Evolutionary conservation across 2,888 invertebrate genomes (phyloP).

Genomic region (Micropterix aruncella): DNA sequence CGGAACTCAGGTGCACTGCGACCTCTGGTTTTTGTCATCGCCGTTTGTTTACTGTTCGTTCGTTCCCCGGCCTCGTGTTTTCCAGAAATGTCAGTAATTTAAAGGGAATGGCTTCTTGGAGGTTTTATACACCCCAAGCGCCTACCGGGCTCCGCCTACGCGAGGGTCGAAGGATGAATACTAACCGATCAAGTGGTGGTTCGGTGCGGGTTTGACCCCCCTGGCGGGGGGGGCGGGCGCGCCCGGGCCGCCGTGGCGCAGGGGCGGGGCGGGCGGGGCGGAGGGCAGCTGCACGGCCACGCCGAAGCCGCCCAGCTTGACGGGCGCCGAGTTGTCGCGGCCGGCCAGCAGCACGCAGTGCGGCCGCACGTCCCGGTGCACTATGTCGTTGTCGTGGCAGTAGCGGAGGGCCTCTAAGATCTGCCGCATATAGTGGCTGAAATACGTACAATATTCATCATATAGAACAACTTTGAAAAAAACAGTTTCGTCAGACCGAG

Average conservation of each 20-base stretch:
- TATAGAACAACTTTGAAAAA: too few species aligned
- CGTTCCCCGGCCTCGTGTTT: too few species aligned
- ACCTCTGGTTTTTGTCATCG: too few species aligned
- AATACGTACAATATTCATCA: too few species aligned
- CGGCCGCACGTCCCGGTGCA: conserved; percentile 94
- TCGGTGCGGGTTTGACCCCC: conserved; percentile 12
- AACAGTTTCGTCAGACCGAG: too few species aligned
- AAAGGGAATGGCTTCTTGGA: too few species aligned
- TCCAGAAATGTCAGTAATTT: too few species aligned
- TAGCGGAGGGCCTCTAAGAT: conserved; percentile 93
- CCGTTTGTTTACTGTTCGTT: too few species aligned
- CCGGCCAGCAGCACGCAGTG: conserved; percentile 93
- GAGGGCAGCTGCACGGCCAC: conserved; percentile 89
- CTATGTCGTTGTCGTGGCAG: conserved; percentile 96
- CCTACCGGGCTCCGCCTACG: not conserved
- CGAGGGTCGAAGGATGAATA: not conserved
- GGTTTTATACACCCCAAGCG: not conserved
- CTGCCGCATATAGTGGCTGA: conserved; percentile 97
- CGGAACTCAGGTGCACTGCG: too few species aligned
- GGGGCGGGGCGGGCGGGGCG: conserved; percentile 51
- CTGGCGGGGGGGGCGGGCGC: conserved; percentile 42
- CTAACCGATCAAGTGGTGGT: not conserved
- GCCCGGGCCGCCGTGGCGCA: conserved; percentile 38
- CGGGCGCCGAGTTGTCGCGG: conserved; percentile 95
- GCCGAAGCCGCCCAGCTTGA: conserved; percentile 95